Percentiles rank a stretch among this genome's conserved stretches.
Conservation (phyloP, 2,797 vertebrate species). For the Podargus strigoides region DNA sequence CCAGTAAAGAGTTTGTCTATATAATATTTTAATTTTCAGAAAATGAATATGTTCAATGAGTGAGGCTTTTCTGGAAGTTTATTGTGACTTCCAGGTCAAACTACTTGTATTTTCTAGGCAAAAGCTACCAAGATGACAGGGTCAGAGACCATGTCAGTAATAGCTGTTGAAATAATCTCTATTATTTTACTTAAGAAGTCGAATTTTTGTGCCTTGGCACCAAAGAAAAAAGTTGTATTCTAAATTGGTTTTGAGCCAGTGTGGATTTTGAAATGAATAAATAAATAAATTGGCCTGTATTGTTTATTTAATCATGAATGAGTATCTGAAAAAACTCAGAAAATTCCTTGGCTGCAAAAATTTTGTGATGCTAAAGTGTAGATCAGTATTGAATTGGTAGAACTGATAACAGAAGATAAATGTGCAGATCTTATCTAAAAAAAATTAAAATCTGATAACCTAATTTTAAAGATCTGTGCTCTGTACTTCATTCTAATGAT, state of each 20-base stretch:
- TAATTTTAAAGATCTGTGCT: constrained; percentile 12
- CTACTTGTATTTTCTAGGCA: background rate
- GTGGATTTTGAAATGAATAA: background rate
- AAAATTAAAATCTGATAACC: background rate
- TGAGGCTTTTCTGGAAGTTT: background rate
- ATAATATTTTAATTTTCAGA: background rate
- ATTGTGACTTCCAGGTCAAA: background rate
- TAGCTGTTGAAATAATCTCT: background rate
- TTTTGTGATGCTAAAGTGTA: background rate
- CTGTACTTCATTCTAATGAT: background rate
- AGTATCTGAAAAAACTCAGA: background rate
- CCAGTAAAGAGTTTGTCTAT: background rate
- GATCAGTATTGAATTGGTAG: fast-evolving
- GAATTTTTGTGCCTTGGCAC: background rate
- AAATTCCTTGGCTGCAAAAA: background rate
- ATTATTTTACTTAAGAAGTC: background rate
- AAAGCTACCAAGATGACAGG: background rate
- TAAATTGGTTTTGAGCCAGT: constrained; percentile 1
- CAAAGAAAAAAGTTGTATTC: background rate
- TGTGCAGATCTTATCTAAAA: background rate
- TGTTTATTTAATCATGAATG: background rate
- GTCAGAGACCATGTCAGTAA: background rate
- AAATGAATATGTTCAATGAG: background rate
- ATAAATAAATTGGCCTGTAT: background rate
- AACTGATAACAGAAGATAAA: background rate